Evolutionary conservation across 2,888 invertebrate species (phyloP).

Genomic region (Brenthis daphne): DNA sequence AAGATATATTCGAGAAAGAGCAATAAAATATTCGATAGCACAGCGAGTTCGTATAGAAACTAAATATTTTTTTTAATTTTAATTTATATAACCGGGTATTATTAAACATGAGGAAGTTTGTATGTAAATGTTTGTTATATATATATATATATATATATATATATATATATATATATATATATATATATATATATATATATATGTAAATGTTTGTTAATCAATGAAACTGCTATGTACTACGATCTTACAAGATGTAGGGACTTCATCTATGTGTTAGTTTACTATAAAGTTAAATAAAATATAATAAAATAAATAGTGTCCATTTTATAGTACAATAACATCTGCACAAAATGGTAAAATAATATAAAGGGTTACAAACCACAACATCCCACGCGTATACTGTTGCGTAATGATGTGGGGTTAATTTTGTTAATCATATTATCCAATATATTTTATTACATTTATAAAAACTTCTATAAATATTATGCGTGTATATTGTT

Average conservation of each 20-base stretch:
- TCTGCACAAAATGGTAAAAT: slow-evolving; percentile 10
- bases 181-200: neutral
- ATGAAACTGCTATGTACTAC: too few species aligned
- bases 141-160: too few species aligned
- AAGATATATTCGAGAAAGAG: too few species aligned
- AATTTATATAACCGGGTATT: too few species aligned
- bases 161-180: too few species aligned
- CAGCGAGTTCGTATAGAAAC: too few species aligned
- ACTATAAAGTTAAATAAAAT: too few species aligned
- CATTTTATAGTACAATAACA: slow-evolving; percentile 5
- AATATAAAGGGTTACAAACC: slow-evolving; percentile 34
- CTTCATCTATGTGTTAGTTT: neutral
- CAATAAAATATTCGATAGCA: too few species aligned
- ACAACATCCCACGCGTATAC: slow-evolving; percentile 52
- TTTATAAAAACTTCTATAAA: neutral
- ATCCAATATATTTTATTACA: slow-evolving; percentile 16
- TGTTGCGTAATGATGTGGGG: slow-evolving; percentile 50
- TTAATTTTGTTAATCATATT: slow-evolving; percentile 33
- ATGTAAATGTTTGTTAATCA: neutral
- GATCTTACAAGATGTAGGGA: neutral
- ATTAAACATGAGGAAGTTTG: too few species aligned
- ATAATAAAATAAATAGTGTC: neutral
- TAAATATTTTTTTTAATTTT: too few species aligned
- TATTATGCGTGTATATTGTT: neutral
- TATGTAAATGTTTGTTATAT: neutral